A percentile compares a stretch with the other conserved stretches of the same genome.
phyloP scores from a whole-genome alignment of 2,797 vertebrate genomes.

The Sphenodon punctatus region DNA sequence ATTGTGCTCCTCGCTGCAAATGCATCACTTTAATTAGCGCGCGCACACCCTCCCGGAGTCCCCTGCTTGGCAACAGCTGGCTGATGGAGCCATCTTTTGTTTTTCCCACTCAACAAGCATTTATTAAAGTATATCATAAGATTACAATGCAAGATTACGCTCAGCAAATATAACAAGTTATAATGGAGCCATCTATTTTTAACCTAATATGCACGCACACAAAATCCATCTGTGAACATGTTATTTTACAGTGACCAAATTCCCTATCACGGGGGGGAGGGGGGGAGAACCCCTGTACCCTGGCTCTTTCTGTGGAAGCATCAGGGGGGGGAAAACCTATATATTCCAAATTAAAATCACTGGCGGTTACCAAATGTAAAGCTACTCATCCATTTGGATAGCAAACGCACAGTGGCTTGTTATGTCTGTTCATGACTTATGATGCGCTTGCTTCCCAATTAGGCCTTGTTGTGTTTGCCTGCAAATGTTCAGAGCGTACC shows the following conservation, averaged over 20 bases:
- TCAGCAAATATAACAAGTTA: no score
- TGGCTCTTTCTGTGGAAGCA: neutral
- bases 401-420: no score
- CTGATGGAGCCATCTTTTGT: slow-evolving; percentile 10
- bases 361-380: no score
- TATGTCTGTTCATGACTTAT: no score
- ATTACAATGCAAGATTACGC: no score
- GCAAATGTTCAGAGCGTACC: no score
- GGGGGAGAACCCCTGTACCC: accelerated
- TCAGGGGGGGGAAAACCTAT: accelerated
- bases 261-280: accelerated
- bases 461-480: no score
- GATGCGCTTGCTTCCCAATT: no score
- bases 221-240: neutral
- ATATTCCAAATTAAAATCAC: neutral
- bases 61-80: slow-evolving; percentile 47
- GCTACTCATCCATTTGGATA: no score
- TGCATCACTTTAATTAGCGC: slow-evolving; percentile 4
- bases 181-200: no score
- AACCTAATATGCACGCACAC: no score
- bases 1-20: neutral
- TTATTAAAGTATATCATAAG: no score
- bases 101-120: slow-evolving; percentile 11
- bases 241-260: neutral
- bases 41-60: neutral